These are phyloP conservation scores for Eubucco bourcierii DNA, from an alignment of 2,113 vertebrate species.

Conservation along the genomic window DNA sequence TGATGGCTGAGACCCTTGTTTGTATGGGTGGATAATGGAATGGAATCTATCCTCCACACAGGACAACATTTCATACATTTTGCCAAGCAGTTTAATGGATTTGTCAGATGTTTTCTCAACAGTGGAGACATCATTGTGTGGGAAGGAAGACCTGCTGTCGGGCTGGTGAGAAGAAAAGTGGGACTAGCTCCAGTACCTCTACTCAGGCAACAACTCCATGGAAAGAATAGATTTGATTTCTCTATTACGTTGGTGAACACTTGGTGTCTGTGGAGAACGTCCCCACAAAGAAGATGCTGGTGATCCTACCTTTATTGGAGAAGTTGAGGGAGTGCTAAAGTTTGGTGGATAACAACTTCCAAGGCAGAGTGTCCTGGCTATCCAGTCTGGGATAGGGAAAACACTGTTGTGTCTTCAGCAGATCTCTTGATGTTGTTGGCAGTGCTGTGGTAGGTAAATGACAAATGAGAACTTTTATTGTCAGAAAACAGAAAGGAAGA, in stretches of 20 bases:
- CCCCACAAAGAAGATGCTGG: background rate
- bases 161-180: background rate
- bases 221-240: background rate
- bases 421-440: background rate
- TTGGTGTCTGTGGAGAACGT: rapidly evolving
- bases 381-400: rapidly evolving
- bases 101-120: too few relatives aligned
- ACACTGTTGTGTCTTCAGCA: background rate
- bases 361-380: background rate
- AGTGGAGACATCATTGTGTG: too few relatives aligned
- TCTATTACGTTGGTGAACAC: background rate
- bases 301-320: background rate
- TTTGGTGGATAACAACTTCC: background rate
- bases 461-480: background rate
- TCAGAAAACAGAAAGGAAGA: background rate
- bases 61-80: too few relatives aligned
- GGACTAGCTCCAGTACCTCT: background rate
- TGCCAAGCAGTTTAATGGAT: too few relatives aligned
- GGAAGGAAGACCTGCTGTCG: too few relatives aligned
- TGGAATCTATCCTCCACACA: too few relatives aligned
- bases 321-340: rapidly evolving
- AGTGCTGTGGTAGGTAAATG: background rate
- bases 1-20: too few relatives aligned
- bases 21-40: too few relatives aligned
- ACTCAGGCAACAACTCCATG: background rate